Base-by-base conservation (phyloP, 2,113 vertebrate genomes). In the Periophthalmus modestus region DNA sequence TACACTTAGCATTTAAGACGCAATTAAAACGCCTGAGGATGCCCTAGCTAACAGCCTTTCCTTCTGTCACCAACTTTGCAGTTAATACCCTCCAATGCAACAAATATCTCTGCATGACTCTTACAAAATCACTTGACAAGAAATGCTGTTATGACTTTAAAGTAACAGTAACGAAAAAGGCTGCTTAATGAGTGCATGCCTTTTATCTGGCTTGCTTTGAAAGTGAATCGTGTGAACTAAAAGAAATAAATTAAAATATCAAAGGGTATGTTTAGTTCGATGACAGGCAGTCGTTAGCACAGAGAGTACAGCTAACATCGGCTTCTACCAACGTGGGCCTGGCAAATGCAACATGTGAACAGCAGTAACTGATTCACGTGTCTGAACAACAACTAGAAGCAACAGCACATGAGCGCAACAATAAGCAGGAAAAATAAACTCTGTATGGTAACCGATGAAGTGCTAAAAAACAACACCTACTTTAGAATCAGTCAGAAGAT, bases 21-120 rank as follows among this genome's bases (percentile, higher is more conserved):
- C 66, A 79, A 89, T 88, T 87, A 84, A 82, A 80, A 77, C 3
- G 46, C 15, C 72, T 67, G 24, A 54, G 36, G 68, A 66, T 24
- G 68, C 76, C 15, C 2, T 16, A 54, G 39, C 39, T 0, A 7
- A 33, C 13, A 74, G 66, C 24, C 21, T 66, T 18, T 11, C 5
- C 15, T 21, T 71, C 72, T 77, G 66, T 75, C 62, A 68, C 59
- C 59, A 16, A 69, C 28, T 39, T 73, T 72, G 65, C 5, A 7
- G 43, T 21, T 63, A 65, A 24, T 19, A 72, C 59, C 12, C 24
- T 24, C 46, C 2, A 48, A 16, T 47, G 21, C 23, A 14, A 33
- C 28, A 43, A 43, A n/a, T 43, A 21, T 23, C 13, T 43, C 23
- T 48, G 19, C 4, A 24, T 13, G 4, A 10, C 21, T 65, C 62